Base-by-base conservation (phyloP, 92 coral and sea anemone genomes). In the Phenganax marumi region DNA sequence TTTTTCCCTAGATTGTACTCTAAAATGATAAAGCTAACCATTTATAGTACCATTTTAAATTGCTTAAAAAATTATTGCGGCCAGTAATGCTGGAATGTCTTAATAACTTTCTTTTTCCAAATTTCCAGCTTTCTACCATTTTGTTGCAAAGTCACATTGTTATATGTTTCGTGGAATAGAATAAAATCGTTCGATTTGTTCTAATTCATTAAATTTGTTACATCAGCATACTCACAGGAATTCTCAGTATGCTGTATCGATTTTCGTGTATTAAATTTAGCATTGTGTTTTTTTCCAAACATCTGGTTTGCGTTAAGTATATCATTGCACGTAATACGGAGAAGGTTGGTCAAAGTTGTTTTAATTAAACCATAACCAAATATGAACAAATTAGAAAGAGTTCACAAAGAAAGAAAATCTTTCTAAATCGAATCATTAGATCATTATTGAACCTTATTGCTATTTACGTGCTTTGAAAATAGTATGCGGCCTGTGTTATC, bases 401-500 rank as follows among this genome's bases (percentile, higher is more conserved):
- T 62, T 21, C 25, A 1, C 3, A 62, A 62, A 62, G 17, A 62
- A 62, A 62, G 68, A 62, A 58, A 62, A 62, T 62, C 68, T 62
- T 62, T 62, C 22, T 23, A 17, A 62, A 8, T 62, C 68, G 10
- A 62, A 25, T 62, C 68, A 62, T 74, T 52, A 73, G 6, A 49
- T 14, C 26, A 73, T 73, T 73, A 76, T 76, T 76, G 69, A 54
- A 7, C 17, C 65, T 39, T 8, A 24, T 43, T 17, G 11, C 68
- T 56, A 76, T 76, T 76, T 54, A 76, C 18, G 62, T 74, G 48
- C 62, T n/a, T 56, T 18, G 53, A 53, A 66, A 66, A 66, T 66
- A 66, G 43, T 66, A 33, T 19, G 50, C 43, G 50, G 48, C 48
- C 26, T 24, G 72, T 24, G 6, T 66, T 66, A 66, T 25, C 50